Base-by-base conservation (phyloP, 2,797 vertebrate genomes). In the Brotula barbata region DNA sequence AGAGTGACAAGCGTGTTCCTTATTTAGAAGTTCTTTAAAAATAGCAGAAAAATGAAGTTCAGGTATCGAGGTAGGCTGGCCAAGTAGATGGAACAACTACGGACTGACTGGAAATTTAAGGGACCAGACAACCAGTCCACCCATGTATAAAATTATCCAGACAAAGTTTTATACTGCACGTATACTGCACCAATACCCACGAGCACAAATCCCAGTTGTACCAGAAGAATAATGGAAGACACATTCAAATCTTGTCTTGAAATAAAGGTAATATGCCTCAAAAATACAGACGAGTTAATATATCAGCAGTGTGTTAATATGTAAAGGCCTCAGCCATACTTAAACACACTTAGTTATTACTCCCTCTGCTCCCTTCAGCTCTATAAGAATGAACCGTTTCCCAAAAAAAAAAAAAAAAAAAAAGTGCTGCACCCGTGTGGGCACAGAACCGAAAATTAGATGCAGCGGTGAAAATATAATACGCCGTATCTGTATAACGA, bases 391-490 rank as follows among this genome's bases (percentile, higher is more conserved):
- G 25, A 8, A 28, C 25, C 8, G 25, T 28, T 8, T 8, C 25
- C 25, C 25, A 33, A 33, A 11, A 33, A 11, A 33, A 33, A 6
- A 33, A 33, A 11, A 11, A 11, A 11, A 11, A 11, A 11, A 33
- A 11, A 11, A 11, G 40, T 55, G 45, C 54, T 11, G 69, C 56
- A 36, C 44, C 34, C 25, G 40, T 5, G 36, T 34, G 39, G 65
- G 25, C 11, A n/a, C 53, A 60, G 46, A 64, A 65, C 16, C 64
- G 60, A 25, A 61, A 63, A 80, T 59, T 64, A 65, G 78, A 73
- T 58, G 71, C 69, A 21, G 74, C 23, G 13, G 75, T 71, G 54
- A 66, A 80, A 72, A 73, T 80, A 44, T 58, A 74, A 72, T 67
- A 60, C n/a, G 6, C 47, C 45, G 47, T 47, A 12, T 64, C 65